Evolutionary conservation across 2,113 vertebrate genomes (phyloP).

Genomic region (Irena cyanogastra): DNA sequence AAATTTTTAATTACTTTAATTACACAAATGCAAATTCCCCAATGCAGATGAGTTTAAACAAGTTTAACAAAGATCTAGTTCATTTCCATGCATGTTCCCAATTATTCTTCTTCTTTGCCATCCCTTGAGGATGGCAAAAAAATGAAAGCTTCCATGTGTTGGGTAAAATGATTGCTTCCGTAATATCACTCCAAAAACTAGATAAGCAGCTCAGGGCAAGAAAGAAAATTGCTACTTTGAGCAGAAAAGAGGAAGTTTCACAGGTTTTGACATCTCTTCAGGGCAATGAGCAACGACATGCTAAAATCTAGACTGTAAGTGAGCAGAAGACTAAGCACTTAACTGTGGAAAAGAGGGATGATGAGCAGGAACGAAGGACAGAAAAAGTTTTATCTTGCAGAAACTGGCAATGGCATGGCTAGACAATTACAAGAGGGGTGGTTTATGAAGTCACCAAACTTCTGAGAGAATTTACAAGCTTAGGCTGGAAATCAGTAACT

Average conservation of each 20-base stretch:
- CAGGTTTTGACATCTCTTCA: background rate
- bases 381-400: background rate
- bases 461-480: background rate
- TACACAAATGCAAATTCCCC: constrained; percentile 42
- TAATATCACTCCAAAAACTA: background rate
- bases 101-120: background rate
- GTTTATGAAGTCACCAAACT: background rate
- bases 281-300: background rate
- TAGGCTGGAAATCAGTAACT: background rate
- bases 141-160: background rate
- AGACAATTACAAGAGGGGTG: background rate
- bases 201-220: background rate
- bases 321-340: background rate
- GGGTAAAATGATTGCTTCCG: background rate
- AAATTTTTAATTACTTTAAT: constrained; percentile 43
- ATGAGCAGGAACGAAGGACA: background rate
- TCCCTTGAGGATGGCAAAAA: background rate
- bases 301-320: background rate
- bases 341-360: background rate
- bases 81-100: background rate
- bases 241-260: background rate
- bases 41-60: background rate
- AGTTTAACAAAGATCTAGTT: background rate
- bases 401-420: background rate
- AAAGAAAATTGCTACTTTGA: background rate